phyloP scores from a whole-genome alignment of 1,140 invertebrate species.

The Drosophila seguyi region DNA sequence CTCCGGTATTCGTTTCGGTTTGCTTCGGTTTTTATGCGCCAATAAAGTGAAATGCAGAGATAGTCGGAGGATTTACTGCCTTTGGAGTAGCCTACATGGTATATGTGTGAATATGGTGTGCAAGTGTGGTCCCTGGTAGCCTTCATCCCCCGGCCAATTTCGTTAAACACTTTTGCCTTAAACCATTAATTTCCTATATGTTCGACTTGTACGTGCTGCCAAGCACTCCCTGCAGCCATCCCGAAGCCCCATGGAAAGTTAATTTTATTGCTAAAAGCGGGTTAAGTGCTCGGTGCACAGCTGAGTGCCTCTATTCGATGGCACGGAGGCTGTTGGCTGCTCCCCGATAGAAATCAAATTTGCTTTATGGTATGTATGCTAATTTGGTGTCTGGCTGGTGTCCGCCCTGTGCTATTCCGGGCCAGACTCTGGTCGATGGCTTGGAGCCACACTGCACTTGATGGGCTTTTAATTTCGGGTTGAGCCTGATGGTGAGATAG shows the following conservation, averaged over 20 bases:
- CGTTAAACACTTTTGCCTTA: constrained; percentile 85
- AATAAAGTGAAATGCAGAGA: constrained; percentile 81
- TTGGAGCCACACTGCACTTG: constrained; percentile 50
- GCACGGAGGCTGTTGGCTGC: constrained; percentile 7
- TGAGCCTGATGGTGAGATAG: constrained; percentile 24
- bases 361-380: constrained; percentile 84
- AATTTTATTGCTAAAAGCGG: constrained; percentile 85
- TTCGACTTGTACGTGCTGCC: constrained; percentile 70
- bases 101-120: constrained; percentile 43
- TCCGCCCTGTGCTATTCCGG: constrained; percentile 14
- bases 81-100: constrained; percentile 56
- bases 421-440: constrained; percentile 3
- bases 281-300: constrained; percentile 78
- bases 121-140: constrained; percentile 9
- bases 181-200: constrained; percentile 85
- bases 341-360: constrained; percentile 81
- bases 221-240: constrained; percentile 14
- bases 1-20: constrained; percentile 44
- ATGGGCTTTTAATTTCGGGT: constrained; percentile 69
- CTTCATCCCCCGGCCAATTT: constrained; percentile 56
- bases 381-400: constrained; percentile 67
- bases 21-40: constrained; percentile 74
- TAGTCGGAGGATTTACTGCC: constrained; percentile 79
- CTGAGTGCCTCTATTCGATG: constrained; percentile 67
- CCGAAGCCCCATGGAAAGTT: constrained; percentile 64